Base-by-base conservation (phyloP, 2,797 vertebrate genomes). In the Distichodus sexfasciatus region DNA sequence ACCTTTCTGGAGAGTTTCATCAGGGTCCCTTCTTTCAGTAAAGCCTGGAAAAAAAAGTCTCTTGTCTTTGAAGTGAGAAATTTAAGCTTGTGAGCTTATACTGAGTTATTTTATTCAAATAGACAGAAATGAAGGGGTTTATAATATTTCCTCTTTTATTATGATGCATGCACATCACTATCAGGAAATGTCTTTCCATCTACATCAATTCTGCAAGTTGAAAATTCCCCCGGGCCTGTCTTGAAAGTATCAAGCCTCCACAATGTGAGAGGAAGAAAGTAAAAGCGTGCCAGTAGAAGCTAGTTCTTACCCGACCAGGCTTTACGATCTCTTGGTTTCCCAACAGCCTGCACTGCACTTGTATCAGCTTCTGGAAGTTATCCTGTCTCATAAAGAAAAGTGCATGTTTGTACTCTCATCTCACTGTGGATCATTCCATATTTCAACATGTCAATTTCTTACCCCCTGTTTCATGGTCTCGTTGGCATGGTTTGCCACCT, bases 401-500 rank as follows among this genome's bases (percentile, higher is more conserved):
- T 2, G 2, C 0, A 23, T 10, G 38, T 79, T n/a, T 76, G 33
- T 4, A 69, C 1, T 2, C 7, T 57, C 41, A 38, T 57, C 60
- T 57, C n/a, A 43, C 35, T 44, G 24, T 21, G 19, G 36, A 35
- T 46, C 31, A 59, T 2, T 6, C 51, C 35, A 50, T 48, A 26
- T 10, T 21, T 6, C 26, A 26, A 36, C 36, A 28, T 3, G 24
- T 58, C 24, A 21, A 4, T 3, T 26, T 87, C 94, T 93, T 86
- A 99, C 97, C 86, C 95, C 95, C 75, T 96, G 96, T 82, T 97
- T 98, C 91, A 99, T 95, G 74, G 94, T 95, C 86, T 98, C 96
- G 41, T 99, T 99, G 53, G 96, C 96, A 15, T 99, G 97, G 79
- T 95, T 96, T 59, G 96, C 96, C 31, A 99, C 97, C 75, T 98